Conservation (phyloP, 2,888 invertebrate genomes). For the Parnassius glacialis region DNA sequence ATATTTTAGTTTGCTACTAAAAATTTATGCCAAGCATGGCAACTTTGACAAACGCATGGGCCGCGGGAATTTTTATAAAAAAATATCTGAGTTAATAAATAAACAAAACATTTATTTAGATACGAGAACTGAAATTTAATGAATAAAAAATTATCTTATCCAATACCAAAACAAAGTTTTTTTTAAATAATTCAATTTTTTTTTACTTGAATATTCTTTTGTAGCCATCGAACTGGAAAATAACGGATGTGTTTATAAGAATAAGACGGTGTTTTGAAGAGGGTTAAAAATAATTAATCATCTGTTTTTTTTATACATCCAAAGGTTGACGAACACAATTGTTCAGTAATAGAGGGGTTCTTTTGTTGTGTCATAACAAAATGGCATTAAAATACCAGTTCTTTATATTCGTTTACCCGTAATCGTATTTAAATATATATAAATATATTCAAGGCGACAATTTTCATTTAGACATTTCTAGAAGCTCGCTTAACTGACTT, state of each 20-base stretch:
- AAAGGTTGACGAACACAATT: constrained; percentile 76
- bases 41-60: no score
- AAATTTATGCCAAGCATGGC: no score
- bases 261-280: constrained; percentile 78
- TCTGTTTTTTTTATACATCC: constrained; percentile 64
- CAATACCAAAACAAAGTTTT: no score
- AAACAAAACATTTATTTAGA: no score
- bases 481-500: constrained; percentile 24
- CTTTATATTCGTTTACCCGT: background rate
- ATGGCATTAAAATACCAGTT: constrained; percentile 27
- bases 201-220: constrained; percentile 69
- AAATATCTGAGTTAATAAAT: no score
- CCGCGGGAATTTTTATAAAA: no score
- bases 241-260: constrained; percentile 79
- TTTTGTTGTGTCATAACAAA: constrained; percentile 60
- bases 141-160: no score
- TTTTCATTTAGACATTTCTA: constrained; percentile 3
- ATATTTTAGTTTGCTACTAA: no score
- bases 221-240: constrained; percentile 76
- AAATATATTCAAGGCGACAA: background rate
- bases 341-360: constrained; percentile 67
- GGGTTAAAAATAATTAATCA: constrained; percentile 79
- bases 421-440: constrained; percentile 3
- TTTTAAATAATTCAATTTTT: constrained; percentile 43
- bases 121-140: no score